Evolutionary conservation across 1,140 invertebrate genomes (phyloP).

Genomic region (Hyphantria cunea): DNA sequence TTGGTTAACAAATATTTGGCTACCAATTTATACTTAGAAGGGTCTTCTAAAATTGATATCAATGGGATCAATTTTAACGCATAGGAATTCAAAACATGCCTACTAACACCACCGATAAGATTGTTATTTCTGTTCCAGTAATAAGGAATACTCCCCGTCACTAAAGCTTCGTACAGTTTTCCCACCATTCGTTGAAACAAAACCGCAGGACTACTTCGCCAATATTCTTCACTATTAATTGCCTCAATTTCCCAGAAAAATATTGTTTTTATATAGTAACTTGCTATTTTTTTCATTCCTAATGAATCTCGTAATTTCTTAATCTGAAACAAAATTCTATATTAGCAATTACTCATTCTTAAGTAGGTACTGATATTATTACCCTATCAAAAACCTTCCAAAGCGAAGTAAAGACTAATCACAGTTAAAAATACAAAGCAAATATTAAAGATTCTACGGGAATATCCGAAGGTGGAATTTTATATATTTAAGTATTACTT

Average conservation of each 20-base stretch:
- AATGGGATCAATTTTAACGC: constrained; percentile 32
- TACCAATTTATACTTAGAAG: constrained; percentile 38
- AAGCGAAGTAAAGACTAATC: no score
- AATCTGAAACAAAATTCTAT: constrained; percentile 44
- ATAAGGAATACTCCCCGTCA: constrained; percentile 42
- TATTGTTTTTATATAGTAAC: constrained; percentile 66
- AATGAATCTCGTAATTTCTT: constrained; percentile 59
- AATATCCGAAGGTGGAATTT: no score
- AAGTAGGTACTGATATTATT: no score
- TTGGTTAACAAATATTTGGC: constrained; percentile 50
- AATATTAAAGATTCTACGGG: no score
- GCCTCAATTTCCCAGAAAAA: constrained; percentile 58
- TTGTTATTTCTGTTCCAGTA: constrained; percentile 63
- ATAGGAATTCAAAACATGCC: constrained; percentile 37
- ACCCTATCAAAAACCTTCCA: no score
- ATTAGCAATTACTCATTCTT: constrained; percentile 1
- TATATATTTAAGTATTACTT: no score
- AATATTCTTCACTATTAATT: constrained; percentile 37
- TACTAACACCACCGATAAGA: constrained; percentile 41
- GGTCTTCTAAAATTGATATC: constrained; percentile 44
- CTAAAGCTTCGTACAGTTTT: constrained; percentile 43
- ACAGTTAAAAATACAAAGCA: no score
- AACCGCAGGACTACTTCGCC: constrained; percentile 42
- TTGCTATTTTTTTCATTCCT: constrained; percentile 54
- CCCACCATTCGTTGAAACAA: constrained; percentile 53